phyloP scores from a whole-genome alignment of 2,888 invertebrate species.

The Xylophagus ater region DNA sequence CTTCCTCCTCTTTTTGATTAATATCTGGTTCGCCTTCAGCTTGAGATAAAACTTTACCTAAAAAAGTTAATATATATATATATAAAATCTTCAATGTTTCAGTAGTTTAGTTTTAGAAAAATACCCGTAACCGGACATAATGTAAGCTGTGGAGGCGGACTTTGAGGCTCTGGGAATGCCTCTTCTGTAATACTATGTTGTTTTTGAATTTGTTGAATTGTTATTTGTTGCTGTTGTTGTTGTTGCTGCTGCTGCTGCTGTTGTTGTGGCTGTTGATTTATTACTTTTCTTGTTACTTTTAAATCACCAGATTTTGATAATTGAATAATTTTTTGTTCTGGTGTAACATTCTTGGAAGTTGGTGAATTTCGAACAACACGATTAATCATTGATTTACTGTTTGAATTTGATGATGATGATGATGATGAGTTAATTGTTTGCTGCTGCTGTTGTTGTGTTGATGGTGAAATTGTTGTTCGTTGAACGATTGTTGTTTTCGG shows the following conservation, averaged over 20 bases:
- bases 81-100: constrained; percentile 4
- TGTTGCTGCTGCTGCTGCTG: constrained; percentile 18
- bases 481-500: constrained; percentile 20
- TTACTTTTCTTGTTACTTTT: constrained; percentile 40
- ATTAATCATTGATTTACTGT: constrained; percentile 30
- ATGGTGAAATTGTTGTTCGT: constrained; percentile 13
- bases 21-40: constrained; percentile 47
- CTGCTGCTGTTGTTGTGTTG: constrained; percentile 2
- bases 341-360: constrained; percentile 25
- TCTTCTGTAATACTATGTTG: constrained; percentile 29
- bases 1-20: constrained; percentile 14
- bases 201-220: not conserved
- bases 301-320: constrained; percentile 43
- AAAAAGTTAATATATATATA: not conserved
- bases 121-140: constrained; percentile 57
- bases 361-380: constrained; percentile 19
- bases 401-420: constrained; percentile 23
- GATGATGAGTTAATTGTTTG: not conserved
- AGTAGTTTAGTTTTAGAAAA: constrained; percentile 23
- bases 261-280: constrained; percentile 25
- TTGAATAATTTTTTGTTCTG: constrained; percentile 39
- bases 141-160: constrained; percentile 56
- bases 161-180: constrained; percentile 52
- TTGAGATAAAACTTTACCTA: constrained; percentile 41
- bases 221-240: constrained; percentile 19